Conservation (phyloP, 53 echinoderm and acorn worm genomes). For the Holothuria scabra region DNA sequence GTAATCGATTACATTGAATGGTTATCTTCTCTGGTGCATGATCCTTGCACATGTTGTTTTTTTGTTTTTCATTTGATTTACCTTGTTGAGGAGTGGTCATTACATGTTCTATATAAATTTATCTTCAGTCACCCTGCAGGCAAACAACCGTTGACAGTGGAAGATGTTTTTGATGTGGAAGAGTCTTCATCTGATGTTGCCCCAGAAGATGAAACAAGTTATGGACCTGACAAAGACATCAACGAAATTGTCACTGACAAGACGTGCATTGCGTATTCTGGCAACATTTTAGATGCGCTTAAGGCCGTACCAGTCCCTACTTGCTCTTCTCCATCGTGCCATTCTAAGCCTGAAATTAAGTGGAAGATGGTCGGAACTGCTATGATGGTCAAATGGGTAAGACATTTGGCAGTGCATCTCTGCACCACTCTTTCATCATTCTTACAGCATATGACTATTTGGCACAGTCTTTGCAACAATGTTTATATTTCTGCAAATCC, state of each 20-base stretch:
- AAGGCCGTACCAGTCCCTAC: background rate
- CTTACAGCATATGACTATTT: too few species aligned
- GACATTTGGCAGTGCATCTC: too few species aligned
- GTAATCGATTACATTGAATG: too few species aligned
- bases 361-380: background rate
- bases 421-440: too few species aligned
- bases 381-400: background rate
- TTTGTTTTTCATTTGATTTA: too few species aligned
- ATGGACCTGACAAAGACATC: background rate
- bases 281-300: background rate
- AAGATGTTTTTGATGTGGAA: slow-evolving; percentile 10
- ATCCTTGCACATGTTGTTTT: background rate
- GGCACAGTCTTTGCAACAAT: too few species aligned
- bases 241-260: background rate
- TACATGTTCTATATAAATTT: background rate
- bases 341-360: background rate
- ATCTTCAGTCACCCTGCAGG: background rate
- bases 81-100: too few species aligned
- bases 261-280: background rate
- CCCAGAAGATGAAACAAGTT: background rate
- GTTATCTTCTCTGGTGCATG: too few species aligned
- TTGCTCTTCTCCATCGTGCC: background rate
- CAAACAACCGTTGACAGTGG: background rate
- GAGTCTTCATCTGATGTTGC: background rate
- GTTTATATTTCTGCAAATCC: too few species aligned